A percentile compares a stretch with the other conserved stretches of the same genome.
phyloP scores from a whole-genome alignment of 2,888 invertebrate genomes.

The Mesorhabditis sp. region DNA sequence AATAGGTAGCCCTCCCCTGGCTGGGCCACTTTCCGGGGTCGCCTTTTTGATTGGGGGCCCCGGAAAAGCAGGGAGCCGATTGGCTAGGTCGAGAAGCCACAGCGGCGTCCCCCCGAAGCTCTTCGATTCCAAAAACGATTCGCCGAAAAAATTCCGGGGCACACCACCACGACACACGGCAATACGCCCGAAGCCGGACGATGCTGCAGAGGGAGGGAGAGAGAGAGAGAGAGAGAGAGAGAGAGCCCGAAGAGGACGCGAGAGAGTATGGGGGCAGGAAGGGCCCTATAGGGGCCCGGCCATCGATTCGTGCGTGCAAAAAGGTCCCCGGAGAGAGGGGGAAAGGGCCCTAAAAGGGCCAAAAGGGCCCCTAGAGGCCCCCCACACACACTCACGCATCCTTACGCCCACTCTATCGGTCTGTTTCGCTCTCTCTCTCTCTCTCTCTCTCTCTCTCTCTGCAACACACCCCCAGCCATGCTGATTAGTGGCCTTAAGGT shows the following conservation, averaged over 20 bases:
- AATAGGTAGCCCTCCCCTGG: too few species aligned
- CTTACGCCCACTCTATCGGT: background rate
- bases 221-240: background rate
- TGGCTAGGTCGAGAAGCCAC: background rate
- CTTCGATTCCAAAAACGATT: too few species aligned
- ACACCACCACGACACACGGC: too few species aligned
- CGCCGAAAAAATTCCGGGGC: too few species aligned
- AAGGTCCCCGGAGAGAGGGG: background rate
- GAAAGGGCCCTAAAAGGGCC: background rate
- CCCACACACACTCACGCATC: background rate
- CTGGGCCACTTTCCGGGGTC: background rate
- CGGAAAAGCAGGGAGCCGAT: background rate
- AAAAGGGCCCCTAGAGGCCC: too few species aligned
- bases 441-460: background rate
- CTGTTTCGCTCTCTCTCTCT: background rate
- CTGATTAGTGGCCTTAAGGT: background rate
- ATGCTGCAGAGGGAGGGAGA: background rate
- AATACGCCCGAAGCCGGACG: too few species aligned
- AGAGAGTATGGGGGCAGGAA: slow-evolving; percentile 1
- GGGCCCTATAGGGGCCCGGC: background rate
- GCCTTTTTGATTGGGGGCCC: background rate
- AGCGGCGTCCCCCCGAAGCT: background rate
- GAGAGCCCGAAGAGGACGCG: background rate
- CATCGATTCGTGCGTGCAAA: background rate
- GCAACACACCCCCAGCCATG: background rate